Percentiles rank a stretch among this genome's conserved stretches.
Evolutionary conservation across 37 sponge, comb jelly and placozoan species (phyloP).

Genomic region (Chondrilla cf. caribensis): DNA sequence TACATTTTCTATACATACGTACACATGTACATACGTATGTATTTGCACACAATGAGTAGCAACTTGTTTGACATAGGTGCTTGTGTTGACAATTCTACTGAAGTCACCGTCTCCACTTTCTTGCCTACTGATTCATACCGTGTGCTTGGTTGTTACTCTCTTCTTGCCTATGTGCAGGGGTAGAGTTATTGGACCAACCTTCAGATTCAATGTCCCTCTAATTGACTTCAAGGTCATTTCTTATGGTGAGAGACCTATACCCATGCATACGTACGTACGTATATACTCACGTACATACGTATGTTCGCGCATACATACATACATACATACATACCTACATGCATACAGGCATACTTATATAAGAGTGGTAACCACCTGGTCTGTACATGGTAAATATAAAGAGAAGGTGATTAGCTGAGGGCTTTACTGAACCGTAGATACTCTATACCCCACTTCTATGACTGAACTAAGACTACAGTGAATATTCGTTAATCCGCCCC

Average conservation of each 20-base stretch:
- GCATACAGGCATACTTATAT: too few relatives aligned
- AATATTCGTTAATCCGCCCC: too few relatives aligned
- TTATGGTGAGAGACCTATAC: constrained; percentile 80
- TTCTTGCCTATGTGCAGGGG: constrained; percentile 35
- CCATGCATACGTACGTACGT: background rate
- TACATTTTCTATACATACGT: background rate
- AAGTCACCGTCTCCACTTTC: too few relatives aligned
- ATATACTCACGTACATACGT: too few relatives aligned
- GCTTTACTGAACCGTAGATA: too few relatives aligned
- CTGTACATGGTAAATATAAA: background rate
- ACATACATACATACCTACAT: background rate
- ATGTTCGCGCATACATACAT: background rate
- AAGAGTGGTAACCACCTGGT: too few relatives aligned
- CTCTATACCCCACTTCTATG: too few relatives aligned
- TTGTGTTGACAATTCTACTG: too few relatives aligned
- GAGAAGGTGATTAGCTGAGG: too few relatives aligned
- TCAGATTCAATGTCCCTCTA: constrained; percentile 69
- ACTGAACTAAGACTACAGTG: too few relatives aligned
- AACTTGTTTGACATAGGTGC: background rate
- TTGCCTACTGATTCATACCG: background rate
- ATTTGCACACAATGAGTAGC: too few relatives aligned
- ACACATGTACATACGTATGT: background rate
- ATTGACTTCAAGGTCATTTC: constrained; percentile 84
- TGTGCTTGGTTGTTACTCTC: background rate
- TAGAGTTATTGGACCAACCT: constrained; percentile 92